Conservation (phyloP, 2,888 invertebrate genomes). For the Drosophila antonietae region DNA sequence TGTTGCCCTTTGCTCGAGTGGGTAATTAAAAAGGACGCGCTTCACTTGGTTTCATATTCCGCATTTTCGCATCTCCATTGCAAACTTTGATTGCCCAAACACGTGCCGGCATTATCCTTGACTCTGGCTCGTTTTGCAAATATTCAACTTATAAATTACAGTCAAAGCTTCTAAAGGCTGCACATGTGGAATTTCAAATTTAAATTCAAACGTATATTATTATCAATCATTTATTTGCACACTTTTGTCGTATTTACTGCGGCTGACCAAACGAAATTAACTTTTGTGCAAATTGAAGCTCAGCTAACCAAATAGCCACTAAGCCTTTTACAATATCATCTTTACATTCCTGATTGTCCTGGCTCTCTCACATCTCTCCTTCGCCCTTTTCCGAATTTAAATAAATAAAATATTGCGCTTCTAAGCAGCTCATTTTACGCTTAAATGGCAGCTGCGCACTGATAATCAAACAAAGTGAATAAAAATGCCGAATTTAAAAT, state of each 20-base stretch:
- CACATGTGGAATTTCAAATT: background rate
- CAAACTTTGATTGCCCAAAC: constrained; percentile 32
- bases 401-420: constrained; percentile 65
- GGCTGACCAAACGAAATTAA: constrained; percentile 10
- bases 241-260: constrained; percentile 7
- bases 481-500: constrained; percentile 16
- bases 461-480: constrained; percentile 46
- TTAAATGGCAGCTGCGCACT: constrained; percentile 52
- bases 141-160: constrained; percentile 14
- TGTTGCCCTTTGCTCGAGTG: constrained; percentile 51
- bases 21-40: constrained; percentile 57
- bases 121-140: constrained; percentile 5
- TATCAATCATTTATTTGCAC: constrained; percentile 15
- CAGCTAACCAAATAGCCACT: constrained; percentile 42
- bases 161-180: background rate
- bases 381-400: constrained; percentile 12
- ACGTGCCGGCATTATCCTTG: constrained; percentile 12
- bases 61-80: constrained; percentile 29
- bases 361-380: background rate
- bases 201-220: background rate
- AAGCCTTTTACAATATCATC: constrained; percentile 37
- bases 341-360: constrained; percentile 14
- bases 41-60: constrained; percentile 50
- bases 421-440: constrained; percentile 74
- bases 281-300: constrained; percentile 15